A percentile compares a stretch with the other conserved stretches of the same genome.
Conservation (phyloP, 1,140 invertebrate genomes). For the Plodia interpunctella region DNA sequence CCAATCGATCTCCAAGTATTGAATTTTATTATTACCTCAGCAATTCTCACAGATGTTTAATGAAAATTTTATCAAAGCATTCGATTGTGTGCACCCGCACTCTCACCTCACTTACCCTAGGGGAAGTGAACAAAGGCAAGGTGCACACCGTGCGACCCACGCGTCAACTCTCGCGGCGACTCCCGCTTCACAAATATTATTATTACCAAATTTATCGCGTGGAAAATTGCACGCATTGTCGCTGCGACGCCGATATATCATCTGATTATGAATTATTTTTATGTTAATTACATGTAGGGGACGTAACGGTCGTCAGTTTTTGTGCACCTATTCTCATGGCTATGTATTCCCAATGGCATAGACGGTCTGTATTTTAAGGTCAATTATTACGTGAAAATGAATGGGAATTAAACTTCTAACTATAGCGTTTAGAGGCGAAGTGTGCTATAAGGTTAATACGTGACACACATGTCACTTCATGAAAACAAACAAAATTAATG, state of each 20-base stretch:
- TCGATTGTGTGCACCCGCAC: constrained; percentile 12
- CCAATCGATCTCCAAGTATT: neutral
- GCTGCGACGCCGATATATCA: constrained; percentile 47
- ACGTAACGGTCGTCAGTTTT: constrained; percentile 40
- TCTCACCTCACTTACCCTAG: constrained; percentile 8
- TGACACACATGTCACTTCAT: too few relatives aligned
- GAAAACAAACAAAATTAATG: too few relatives aligned
- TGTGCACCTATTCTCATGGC: constrained; percentile 18
- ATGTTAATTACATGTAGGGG: constrained; percentile 56
- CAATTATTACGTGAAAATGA: neutral
- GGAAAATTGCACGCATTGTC: constrained; percentile 69
- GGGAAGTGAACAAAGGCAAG: constrained; percentile 43
- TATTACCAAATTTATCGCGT: constrained; percentile 67
- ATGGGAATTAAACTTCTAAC: neutral
- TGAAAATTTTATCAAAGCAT: constrained; percentile 6
- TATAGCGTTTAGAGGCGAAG: neutral
- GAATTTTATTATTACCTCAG: constrained; percentile 4
- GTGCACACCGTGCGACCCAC: constrained; percentile 41
- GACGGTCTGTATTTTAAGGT: neutral
- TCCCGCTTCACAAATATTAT: constrained; percentile 56
- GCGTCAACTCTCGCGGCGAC: constrained; percentile 45
- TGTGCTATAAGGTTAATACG: too few relatives aligned
- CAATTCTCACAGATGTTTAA: constrained; percentile 10
- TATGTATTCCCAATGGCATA: constrained; percentile 1
- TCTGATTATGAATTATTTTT: constrained; percentile 65